Conservation (phyloP, 2,113 vertebrate species). For the Lates calcarifer region DNA sequence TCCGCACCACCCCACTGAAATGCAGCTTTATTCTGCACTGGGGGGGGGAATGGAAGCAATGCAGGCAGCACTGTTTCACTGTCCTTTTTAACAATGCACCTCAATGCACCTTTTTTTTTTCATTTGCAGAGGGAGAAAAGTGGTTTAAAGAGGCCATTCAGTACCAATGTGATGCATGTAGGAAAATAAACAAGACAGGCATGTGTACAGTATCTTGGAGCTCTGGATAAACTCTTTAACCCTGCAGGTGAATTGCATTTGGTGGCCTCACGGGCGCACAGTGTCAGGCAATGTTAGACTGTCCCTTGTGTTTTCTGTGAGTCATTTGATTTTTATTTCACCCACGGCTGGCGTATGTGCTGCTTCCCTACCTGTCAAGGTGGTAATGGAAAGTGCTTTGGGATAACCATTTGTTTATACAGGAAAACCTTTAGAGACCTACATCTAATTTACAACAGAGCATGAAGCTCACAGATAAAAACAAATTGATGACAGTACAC, state of each 20-base stretch:
- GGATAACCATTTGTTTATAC: slow-evolving; percentile 37
- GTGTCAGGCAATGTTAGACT: slow-evolving; percentile 38
- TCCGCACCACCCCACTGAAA: too few species aligned
- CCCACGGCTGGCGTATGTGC: slow-evolving; percentile 10
- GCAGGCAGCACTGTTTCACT: background rate
- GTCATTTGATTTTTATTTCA: slow-evolving; percentile 55
- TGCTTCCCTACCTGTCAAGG: slow-evolving; percentile 36
- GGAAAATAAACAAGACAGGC: slow-evolving; percentile 36
- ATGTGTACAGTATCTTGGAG: slow-evolving; percentile 25
- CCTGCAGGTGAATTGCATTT: slow-evolving; percentile 61
- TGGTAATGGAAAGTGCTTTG: slow-evolving; percentile 50
- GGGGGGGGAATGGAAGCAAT: slow-evolving; percentile 20
- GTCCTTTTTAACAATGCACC: slow-evolving; percentile 27
- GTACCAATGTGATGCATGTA: slow-evolving; percentile 9
- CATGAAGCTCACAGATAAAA: too few species aligned
- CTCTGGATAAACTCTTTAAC: slow-evolving; percentile 62
- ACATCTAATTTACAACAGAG: slow-evolving; percentile 3
- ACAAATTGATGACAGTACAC: background rate
- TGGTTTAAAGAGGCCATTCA: slow-evolving; percentile 22
- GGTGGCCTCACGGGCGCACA: slow-evolving; percentile 25
- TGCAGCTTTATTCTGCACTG: slow-evolving; percentile 56
- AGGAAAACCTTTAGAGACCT: slow-evolving; percentile 12
- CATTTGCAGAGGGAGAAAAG: slow-evolving; percentile 21
- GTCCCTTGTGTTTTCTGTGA: slow-evolving; percentile 32
- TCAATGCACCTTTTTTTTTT: slow-evolving; percentile 24